Percentiles rank a stretch among this genome's conserved stretches.
Conservation (phyloP, 2,797 vertebrate genomes). For the Anableps anableps region DNA sequence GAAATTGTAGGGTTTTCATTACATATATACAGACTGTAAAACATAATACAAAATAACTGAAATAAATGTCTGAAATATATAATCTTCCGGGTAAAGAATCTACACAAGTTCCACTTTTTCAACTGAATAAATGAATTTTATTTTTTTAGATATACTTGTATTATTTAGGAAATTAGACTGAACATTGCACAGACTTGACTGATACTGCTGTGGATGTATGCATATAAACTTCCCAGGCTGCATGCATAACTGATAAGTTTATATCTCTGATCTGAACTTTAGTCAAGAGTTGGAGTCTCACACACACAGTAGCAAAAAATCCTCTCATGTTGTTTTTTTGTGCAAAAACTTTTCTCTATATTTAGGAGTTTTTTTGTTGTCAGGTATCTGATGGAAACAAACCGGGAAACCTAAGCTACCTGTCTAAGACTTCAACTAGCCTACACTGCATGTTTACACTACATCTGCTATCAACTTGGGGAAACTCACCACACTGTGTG, state of each 20-base stretch:
- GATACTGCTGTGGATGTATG: background rate
- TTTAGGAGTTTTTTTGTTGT: conserved; percentile 18
- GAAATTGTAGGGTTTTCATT: background rate
- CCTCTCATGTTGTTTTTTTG: background rate
- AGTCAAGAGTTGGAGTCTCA: background rate
- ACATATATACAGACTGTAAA: too few species aligned
- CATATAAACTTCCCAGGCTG: background rate
- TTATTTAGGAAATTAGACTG: background rate
- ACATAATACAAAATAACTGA: background rate
- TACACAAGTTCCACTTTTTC: background rate
- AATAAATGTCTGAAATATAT: background rate
- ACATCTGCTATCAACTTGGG: conserved; percentile 13
- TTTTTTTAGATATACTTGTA: background rate
- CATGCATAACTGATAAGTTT: background rate
- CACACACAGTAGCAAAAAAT: background rate
- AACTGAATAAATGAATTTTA: background rate
- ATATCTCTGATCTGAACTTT: conserved; percentile 3
- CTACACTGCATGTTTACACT: background rate
- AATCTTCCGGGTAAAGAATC: background rate
- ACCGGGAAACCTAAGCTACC: background rate
- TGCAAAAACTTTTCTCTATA: background rate
- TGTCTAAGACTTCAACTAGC: conserved; percentile 16
- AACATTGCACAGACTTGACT: background rate
- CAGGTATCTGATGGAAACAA: conserved; percentile 34
- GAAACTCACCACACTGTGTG: conserved; percentile 16